Conservation (phyloP, 2,888 invertebrate genomes). For the Caenorhabditis wallacei region DNA sequence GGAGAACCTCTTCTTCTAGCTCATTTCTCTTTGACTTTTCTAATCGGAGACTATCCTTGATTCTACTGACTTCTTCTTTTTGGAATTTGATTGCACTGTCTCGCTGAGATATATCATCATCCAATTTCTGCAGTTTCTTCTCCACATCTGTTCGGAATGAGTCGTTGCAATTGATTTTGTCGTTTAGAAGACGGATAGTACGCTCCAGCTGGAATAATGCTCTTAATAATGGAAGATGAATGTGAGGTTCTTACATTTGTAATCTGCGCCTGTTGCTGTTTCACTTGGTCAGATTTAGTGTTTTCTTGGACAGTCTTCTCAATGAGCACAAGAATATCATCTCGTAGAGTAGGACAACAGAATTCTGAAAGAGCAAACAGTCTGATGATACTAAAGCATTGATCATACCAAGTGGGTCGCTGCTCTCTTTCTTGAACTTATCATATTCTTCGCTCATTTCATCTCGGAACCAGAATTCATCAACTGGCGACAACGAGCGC, state of each 20-base stretch:
- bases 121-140: constrained; percentile 29
- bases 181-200: constrained; percentile 33
- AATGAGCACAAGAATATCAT: constrained; percentile 40
- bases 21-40: constrained; percentile 56
- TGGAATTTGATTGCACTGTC: constrained; percentile 20
- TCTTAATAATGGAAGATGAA: background rate
- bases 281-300: constrained; percentile 49
- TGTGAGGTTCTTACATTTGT: constrained; percentile 5
- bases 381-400: background rate
- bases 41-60: constrained; percentile 35
- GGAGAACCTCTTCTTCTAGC: constrained; percentile 53
- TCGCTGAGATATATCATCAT: constrained; percentile 24
- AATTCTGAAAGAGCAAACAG: constrained; percentile 42
- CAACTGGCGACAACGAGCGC: constrained; percentile 45
- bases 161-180: constrained; percentile 56
- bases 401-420: constrained; percentile 24
- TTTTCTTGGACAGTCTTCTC: constrained; percentile 47
- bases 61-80: constrained; percentile 46
- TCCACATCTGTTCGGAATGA: constrained; percentile 39
- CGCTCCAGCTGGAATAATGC: constrained; percentile 47
- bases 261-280: constrained; percentile 44
- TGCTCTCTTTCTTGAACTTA: constrained; percentile 36
- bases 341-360: constrained; percentile 41
- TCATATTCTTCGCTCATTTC: constrained; percentile 55
- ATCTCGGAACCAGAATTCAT: constrained; percentile 51